Base-by-base conservation (phyloP, 1,140 invertebrate species). In the Radopholus similis region DNA sequence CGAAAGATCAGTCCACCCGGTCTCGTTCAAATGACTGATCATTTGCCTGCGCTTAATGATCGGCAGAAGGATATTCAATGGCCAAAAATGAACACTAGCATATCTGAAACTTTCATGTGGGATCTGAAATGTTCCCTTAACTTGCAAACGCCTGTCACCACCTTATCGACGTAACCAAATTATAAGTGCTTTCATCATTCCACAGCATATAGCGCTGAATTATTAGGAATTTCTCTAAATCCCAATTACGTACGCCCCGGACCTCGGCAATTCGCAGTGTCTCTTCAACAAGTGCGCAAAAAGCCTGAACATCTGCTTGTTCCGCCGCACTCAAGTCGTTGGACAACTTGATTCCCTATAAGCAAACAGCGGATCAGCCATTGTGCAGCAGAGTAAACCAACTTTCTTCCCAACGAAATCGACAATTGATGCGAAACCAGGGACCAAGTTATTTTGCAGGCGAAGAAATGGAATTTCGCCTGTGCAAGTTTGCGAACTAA, bases 251-350 rank as follows among this genome's bases (percentile, higher is more conserved):
- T 26, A 32, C 26, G 15, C 13, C 18, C n/a, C 49, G 28, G 38
- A 81, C 79, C 68, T 81, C 79, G 5, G 79, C 82, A 64, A 64
- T 76, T 15, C 60, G 65, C 2, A 81, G 58, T n/a, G 67, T 65
- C 18, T 83, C 77, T 23, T 80, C 66, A 38, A 81, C 73, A 38
- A 81, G 85, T 2, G 90, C 90, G 83, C 95, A 92, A 79, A 93
- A 95, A 0, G 93, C 93, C 72, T 90, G 87, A 88, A 96, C 90
- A 77, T 97, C 93, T n/a, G 90, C 88, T 79, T 90, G 90, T 78
- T 93, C 88, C 34, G 88, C 86, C 21, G 87, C 85, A 40, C 89
- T 87, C 54, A 96, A 83, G 70, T 88, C 83, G 23, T 86, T 84
- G 15, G 89, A 90, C 13, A 95, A 82, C 15, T 87, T 86, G 9